These are phyloP conservation scores for Pseudomyrmex cubaensis DNA, from an alignment of 1,140 invertebrate species.

Conservation along the genomic window DNA sequence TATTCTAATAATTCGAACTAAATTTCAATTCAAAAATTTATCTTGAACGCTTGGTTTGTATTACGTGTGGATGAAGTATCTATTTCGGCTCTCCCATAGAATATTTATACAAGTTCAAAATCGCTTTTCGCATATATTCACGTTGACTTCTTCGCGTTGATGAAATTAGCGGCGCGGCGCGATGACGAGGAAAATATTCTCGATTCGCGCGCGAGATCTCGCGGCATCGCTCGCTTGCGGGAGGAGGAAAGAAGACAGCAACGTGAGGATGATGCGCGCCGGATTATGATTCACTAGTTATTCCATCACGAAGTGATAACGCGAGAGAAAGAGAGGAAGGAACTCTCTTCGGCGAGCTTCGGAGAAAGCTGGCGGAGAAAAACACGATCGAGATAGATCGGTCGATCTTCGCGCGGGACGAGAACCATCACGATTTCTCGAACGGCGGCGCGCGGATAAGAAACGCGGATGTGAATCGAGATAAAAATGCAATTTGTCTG, in stretches of 20 bases:
- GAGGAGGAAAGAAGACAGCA: not conserved
- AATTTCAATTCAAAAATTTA: too few relatives aligned
- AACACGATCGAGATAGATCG: slow-evolving; percentile 34
- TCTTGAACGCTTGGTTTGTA: too few relatives aligned
- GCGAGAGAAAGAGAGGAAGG: not conserved
- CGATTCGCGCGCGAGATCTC: slow-evolving; percentile 49
- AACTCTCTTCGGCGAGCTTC: not conserved
- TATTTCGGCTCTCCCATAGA: too few relatives aligned
- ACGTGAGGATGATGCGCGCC: not conserved
- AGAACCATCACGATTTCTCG: slow-evolving; percentile 38
- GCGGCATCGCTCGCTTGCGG: slow-evolving; percentile 14
- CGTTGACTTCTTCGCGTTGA: slow-evolving; percentile 21
- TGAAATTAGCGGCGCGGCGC: slow-evolving; percentile 35
- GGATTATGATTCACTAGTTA: slow-evolving; percentile 35
- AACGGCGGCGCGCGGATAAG: not conserved
- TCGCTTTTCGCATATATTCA: not conserved
- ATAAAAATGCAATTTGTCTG: not conserved
- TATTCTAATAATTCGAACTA: too few relatives aligned
- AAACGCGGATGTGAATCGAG: not conserved
- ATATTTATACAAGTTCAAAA: not conserved
- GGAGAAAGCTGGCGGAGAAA: slow-evolving; percentile 40
- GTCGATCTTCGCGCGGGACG: slow-evolving; percentile 10
- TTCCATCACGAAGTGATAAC: slow-evolving; percentile 21
- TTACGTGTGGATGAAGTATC: too few relatives aligned
- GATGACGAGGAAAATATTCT: slow-evolving; percentile 29